These are phyloP conservation scores for Actinia equina DNA, from an alignment of 64 coral and sea anemone genomes.

Conservation along the genomic window DNA sequence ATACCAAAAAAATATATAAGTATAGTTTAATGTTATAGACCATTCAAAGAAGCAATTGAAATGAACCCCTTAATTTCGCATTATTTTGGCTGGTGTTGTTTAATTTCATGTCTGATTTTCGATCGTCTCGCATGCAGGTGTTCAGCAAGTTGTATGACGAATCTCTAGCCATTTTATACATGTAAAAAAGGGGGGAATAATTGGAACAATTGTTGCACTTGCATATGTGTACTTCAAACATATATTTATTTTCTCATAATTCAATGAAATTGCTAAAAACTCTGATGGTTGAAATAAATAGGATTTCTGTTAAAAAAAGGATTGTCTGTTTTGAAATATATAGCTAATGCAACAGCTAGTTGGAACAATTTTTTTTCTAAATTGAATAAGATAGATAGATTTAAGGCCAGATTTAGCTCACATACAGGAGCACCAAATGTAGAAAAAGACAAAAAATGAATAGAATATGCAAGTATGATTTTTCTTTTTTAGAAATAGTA, in stretches of 20 bases:
- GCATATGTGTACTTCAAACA: neutral
- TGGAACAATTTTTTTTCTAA: neutral
- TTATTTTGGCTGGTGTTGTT: slow-evolving; percentile 7
- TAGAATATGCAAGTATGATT: neutral
- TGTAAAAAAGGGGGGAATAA: neutral
- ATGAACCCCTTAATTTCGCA: slow-evolving; percentile 4
- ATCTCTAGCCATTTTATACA: slow-evolving; percentile 17
- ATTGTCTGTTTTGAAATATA: too few species aligned
- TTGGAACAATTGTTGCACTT: neutral
- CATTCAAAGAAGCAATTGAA: neutral
- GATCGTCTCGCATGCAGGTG: neutral
- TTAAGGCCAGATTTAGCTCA: neutral
- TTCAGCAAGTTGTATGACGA: neutral
- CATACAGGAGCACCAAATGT: neutral
- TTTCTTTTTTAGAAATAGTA: neutral
- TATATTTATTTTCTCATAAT: neutral
- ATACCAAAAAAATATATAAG: neutral
- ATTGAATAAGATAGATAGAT: too few species aligned
- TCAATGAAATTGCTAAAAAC: neutral
- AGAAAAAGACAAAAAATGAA: neutral
- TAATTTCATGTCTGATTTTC: slow-evolving; percentile 21
- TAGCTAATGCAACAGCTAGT: neutral
- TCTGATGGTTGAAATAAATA: neutral
- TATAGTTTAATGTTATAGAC: neutral
- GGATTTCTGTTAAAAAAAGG: neutral